Conservation (phyloP, 2,797 vertebrate genomes). For the Thamnophis elegans region DNA sequence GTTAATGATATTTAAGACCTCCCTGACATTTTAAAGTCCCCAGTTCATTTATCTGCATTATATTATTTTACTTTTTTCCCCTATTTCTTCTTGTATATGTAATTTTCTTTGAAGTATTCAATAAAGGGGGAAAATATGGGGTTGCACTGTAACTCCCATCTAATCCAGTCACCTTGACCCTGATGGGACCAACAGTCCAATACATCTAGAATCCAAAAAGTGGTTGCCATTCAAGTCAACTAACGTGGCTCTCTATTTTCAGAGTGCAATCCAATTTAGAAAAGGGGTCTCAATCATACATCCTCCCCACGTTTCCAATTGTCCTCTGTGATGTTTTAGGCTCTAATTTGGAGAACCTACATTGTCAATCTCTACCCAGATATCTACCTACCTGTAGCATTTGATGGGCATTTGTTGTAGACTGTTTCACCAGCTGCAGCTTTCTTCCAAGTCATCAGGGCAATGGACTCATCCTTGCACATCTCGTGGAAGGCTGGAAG, state of each 20-base stretch:
- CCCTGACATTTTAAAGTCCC: neutral
- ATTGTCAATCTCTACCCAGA: neutral
- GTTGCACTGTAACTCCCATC: neutral
- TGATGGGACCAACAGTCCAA: neutral
- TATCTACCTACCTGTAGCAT: conserved; percentile 85
- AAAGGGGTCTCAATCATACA: neutral
- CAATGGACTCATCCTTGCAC: conserved; percentile 90
- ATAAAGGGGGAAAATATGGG: neutral
- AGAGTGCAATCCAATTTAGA: conserved; percentile 1
- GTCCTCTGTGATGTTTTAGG: neutral
- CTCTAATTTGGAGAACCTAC: neutral
- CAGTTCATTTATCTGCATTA: neutral
- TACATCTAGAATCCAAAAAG: neutral
- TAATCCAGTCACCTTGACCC: neutral
- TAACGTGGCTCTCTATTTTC: conserved; percentile 7
- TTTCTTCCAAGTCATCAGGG: conserved; percentile 92
- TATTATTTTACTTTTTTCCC: neutral
- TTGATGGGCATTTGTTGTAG: conserved; percentile 98
- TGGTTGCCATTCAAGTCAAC: neutral
- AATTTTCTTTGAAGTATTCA: neutral
- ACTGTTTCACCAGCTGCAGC: conserved; percentile 91
- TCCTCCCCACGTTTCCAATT: neutral
- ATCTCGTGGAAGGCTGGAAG: conserved; percentile 88
- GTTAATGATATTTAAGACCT: neutral
- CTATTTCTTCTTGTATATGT: neutral